Evolutionary conservation across 2,888 invertebrate genomes (phyloP).

Genomic region (Ametastegia equiseti): DNA sequence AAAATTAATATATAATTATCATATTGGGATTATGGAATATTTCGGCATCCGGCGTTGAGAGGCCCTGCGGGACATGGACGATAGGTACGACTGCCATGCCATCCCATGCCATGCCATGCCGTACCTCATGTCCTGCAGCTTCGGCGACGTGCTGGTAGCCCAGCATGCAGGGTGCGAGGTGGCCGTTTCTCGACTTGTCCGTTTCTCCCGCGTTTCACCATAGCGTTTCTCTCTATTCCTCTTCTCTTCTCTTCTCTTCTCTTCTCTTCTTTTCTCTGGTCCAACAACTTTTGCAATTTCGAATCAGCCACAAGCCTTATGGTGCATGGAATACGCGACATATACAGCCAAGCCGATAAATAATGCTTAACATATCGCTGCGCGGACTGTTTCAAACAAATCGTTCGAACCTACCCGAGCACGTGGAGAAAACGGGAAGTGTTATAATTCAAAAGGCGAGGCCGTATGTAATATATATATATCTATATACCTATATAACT

Average conservation of each 20-base stretch:
- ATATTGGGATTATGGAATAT: not conserved
- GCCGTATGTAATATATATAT: no score
- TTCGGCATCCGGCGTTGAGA: constrained; percentile 59
- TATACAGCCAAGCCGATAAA: constrained; percentile 53
- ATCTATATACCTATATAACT: no score
- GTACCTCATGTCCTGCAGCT: constrained; percentile 60
- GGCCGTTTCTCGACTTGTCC: constrained; percentile 50
- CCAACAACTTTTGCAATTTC: no score
- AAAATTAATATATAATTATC: not conserved
- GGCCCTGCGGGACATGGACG: constrained; percentile 57
- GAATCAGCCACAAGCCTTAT: not conserved
- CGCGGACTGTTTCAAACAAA: constrained; percentile 59
- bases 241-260: not conserved
- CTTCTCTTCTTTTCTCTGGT: no score
- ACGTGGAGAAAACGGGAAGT: not conserved
- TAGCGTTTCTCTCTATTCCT: constrained; percentile 1
- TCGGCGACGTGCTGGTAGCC: constrained; percentile 60
- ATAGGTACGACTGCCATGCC: no score
- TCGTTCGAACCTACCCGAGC: constrained; percentile 51
- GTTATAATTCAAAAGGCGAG: not conserved
- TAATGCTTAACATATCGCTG: constrained; percentile 53
- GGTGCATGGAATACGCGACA: constrained; percentile 56
- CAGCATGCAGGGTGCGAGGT: constrained; percentile 61
- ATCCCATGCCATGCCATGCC: no score
- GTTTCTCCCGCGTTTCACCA: constrained; percentile 25